phyloP scores from a whole-genome alignment of 2,888 invertebrate species.

The Agriopis marginaria region DNA sequence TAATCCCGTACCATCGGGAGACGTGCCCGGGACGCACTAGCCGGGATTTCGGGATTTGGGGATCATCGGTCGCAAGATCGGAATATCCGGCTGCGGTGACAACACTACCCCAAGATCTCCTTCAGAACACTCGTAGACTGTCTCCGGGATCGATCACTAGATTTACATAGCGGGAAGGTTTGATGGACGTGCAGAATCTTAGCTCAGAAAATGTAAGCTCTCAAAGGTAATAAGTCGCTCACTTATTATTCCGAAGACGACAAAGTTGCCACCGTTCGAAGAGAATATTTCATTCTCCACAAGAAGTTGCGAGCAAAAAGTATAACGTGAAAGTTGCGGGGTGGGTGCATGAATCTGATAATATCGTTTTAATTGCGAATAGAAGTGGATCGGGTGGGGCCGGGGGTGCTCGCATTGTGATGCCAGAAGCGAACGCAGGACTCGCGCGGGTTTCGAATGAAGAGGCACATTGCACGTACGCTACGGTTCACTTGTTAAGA shows the following conservation, averaged over 20 bases:
- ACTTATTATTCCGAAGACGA: constrained; percentile 41
- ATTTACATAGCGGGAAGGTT: constrained; percentile 35
- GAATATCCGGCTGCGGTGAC: constrained; percentile 67
- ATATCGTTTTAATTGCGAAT: constrained; percentile 79
- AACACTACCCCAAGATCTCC: constrained; percentile 54
- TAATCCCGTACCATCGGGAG: constrained; percentile 67
- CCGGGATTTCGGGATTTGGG: constrained; percentile 80
- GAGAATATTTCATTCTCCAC: constrained; percentile 31
- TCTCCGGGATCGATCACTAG: constrained; percentile 22
- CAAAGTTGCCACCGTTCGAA: constrained; percentile 27
- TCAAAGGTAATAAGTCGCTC: constrained; percentile 45
- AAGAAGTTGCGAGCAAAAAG: constrained; percentile 45
- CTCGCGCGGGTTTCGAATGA: constrained; percentile 66
- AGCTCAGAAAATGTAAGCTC: constrained; percentile 37
- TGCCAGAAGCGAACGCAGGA: constrained; percentile 61
- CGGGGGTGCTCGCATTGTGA: constrained; percentile 62
- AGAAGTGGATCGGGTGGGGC: constrained; percentile 56
- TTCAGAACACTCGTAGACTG: constrained; percentile 35
- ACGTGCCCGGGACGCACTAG: constrained; percentile 71
- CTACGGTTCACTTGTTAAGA: constrained; percentile 75
- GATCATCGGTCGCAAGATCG: constrained; percentile 72
- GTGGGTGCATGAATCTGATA: constrained; percentile 70
- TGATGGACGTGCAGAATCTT: constrained; percentile 32
- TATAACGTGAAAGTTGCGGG: constrained; percentile 62
- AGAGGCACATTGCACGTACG: constrained; percentile 67